Evolutionary conservation across 2,797 vertebrate species (phyloP).

Genomic region (Protonibea diacanthus): DNA sequence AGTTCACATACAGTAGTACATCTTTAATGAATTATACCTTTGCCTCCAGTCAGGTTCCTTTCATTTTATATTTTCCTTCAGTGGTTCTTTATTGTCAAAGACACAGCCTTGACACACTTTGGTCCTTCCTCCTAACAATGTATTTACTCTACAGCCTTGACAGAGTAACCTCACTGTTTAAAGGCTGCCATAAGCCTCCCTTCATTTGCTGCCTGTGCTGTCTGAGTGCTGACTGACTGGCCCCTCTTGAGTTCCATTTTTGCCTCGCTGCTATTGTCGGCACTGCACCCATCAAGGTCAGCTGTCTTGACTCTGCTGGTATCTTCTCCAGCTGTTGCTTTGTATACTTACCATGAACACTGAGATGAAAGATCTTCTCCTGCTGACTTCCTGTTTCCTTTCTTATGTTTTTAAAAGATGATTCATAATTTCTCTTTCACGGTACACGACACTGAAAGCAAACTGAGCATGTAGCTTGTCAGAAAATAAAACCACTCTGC

Average conservation of each 20-base stretch:
- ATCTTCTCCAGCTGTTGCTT: constrained; percentile 38
- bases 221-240: constrained; percentile 13
- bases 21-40: background rate
- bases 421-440: background rate
- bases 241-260: constrained; percentile 22
- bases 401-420: background rate
- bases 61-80: background rate
- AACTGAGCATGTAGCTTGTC: background rate
- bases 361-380: constrained; percentile 3
- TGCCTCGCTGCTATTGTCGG: constrained; percentile 12
- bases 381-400: background rate
- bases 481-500: no score
- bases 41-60: background rate
- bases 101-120: constrained; percentile 23
- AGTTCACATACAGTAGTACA: background rate
- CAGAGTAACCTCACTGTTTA: background rate
- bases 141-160: constrained; percentile 21
- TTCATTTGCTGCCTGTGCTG: constrained; percentile 2
- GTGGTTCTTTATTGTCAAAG: constrained; percentile 15
- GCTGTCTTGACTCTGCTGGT: constrained; percentile 26
- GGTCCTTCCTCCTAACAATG: constrained; percentile 10
- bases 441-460: background rate
- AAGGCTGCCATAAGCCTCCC: constrained; percentile 10
- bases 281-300: constrained; percentile 13
- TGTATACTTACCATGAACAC: background rate